These are phyloP conservation scores for Elachura formosa DNA, from an alignment of 2,113 vertebrate genomes.

Conservation along the genomic window DNA sequence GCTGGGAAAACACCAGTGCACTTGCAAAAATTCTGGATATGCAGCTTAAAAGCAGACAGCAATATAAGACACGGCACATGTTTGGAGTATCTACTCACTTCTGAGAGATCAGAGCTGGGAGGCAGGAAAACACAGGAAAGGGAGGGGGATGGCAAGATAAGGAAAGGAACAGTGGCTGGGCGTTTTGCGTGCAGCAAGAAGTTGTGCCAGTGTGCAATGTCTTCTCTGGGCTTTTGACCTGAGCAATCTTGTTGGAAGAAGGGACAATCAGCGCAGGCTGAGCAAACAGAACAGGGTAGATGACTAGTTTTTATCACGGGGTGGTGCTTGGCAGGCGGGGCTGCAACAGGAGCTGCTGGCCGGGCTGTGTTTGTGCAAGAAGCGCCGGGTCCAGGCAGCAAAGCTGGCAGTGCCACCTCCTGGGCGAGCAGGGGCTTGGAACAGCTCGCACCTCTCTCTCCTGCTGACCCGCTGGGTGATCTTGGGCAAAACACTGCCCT, in stretches of 20 bases:
- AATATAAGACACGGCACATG: background rate
- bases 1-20: background rate
- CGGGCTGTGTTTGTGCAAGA: fast-evolving
- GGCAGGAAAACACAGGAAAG: background rate
- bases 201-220: background rate
- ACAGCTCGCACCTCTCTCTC: fast-evolving
- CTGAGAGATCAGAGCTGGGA: background rate
- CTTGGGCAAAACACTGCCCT: background rate
- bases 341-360: background rate
- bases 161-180: background rate
- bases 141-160: background rate
- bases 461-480: background rate
- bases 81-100: background rate
- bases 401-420: constrained; percentile 29
- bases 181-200: background rate
- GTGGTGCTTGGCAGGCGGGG: background rate
- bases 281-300: background rate
- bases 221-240: background rate
- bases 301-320: background rate
- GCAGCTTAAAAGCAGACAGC: background rate
- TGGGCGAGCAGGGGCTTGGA: background rate
- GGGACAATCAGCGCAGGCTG: background rate
- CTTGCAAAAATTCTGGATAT: background rate
- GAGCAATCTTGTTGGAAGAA: background rate
- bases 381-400: background rate